These are phyloP conservation scores for Wasmannia auropunctata DNA, from an alignment of 1,140 invertebrate species.

Conservation along the genomic window DNA sequence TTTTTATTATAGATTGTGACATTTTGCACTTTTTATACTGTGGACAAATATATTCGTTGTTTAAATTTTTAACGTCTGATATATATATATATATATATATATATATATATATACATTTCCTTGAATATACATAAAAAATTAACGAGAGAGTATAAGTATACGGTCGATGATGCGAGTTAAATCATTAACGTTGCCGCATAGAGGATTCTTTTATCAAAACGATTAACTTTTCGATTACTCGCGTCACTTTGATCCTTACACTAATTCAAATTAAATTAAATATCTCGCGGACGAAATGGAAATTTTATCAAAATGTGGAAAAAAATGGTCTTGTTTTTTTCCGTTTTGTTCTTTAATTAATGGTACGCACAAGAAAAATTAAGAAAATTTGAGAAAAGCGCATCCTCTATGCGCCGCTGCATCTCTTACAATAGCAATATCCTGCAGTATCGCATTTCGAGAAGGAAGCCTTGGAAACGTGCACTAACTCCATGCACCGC, in stretches of 20 bases:
- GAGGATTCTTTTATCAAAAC: not conserved
- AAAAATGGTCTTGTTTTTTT: not conserved
- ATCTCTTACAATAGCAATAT: conserved; percentile 13
- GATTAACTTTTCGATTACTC: not conserved
- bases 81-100: no score
- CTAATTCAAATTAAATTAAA: not conserved
- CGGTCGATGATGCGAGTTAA: not conserved
- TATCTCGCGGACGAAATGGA: not conserved
- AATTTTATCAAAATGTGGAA: not conserved
- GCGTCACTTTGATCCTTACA: not conserved
- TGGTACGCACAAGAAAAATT: not conserved
- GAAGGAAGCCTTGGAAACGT: conserved; percentile 45
- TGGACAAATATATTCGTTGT: not conserved
- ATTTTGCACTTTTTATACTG: not conserved
- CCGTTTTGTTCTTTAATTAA: not conserved
- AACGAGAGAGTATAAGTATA: not conserved
- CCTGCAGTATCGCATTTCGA: conserved; percentile 28
- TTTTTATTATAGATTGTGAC: not conserved
- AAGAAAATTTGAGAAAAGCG: not conserved
- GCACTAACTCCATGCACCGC: conserved; percentile 28
- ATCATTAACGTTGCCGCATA: not conserved
- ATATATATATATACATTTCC: not conserved
- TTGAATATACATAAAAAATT: not conserved
- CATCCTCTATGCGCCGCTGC: not conserved
- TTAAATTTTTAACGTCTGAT: not conserved